Conservation (phyloP, 30 jellyfish, hydroid and myxozoan genomes). For the Sanderia malayensis region DNA sequence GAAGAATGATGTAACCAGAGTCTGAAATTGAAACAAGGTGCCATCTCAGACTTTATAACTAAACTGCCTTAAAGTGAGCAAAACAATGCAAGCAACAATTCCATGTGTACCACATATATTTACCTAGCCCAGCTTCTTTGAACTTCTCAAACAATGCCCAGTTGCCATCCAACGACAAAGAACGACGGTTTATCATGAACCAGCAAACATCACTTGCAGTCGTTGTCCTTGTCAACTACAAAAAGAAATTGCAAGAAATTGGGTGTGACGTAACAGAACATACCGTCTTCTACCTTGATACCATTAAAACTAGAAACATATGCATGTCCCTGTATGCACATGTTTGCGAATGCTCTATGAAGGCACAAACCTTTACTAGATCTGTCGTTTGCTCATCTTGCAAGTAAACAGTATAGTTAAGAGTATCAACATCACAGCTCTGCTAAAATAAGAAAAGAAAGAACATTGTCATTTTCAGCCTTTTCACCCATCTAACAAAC, state of each 20-base stretch:
- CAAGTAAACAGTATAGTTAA: not conserved
- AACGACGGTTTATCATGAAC: slow-evolving; percentile 46
- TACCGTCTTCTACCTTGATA: not conserved
- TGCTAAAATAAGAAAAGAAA: not conserved
- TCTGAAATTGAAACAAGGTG: too few species aligned
- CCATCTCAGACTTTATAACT: too few species aligned
- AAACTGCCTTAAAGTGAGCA: too few species aligned
- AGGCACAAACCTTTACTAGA: not conserved
- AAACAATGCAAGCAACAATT: too few species aligned
- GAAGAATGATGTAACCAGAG: too few species aligned
- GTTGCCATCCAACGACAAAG: slow-evolving; percentile 60
- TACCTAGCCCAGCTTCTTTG: slow-evolving; percentile 66
- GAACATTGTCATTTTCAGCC: not conserved
- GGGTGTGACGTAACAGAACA: not conserved
- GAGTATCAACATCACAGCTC: not conserved
- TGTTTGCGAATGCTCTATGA: too few species aligned
- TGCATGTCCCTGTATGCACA: too few species aligned
- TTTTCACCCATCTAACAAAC: too few species aligned
- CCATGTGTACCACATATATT: too few species aligned
- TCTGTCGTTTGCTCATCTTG: not conserved
- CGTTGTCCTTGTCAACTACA: slow-evolving; percentile 68
- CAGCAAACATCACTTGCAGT: slow-evolving; percentile 80
- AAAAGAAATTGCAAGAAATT: not conserved
- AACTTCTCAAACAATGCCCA: slow-evolving; percentile 81
- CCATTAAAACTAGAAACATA: too few species aligned